A percentile compares a stretch with the other conserved stretches of the same genome.
Evolutionary conservation across 2,113 vertebrate genomes (phyloP).

Genomic region (Mungos mungo): DNA sequence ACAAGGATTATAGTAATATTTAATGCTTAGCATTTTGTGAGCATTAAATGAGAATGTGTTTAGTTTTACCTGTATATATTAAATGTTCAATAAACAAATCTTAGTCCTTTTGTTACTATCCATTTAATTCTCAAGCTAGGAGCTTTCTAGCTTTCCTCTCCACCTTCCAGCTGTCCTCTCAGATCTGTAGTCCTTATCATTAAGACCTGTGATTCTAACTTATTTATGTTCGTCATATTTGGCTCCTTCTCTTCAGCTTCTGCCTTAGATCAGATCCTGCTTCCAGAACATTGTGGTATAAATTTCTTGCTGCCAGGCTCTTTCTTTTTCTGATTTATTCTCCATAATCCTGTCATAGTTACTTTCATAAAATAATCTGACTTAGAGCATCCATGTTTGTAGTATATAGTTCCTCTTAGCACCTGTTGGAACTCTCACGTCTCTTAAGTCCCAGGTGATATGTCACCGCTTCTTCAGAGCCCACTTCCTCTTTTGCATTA

Average conservation of each 20-base stretch:
- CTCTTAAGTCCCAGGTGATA: neutral
- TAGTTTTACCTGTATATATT: neutral
- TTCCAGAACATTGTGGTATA: neutral
- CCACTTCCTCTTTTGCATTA: neutral
- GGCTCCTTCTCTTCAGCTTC: neutral
- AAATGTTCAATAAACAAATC: neutral
- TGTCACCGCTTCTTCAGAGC: neutral
- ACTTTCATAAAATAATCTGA: neutral
- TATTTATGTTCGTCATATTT: neutral
- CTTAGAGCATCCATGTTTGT: neutral
- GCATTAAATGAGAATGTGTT: neutral
- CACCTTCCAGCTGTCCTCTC: neutral
- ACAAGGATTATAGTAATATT: neutral
- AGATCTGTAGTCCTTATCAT: neutral
- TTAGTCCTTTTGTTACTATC: neutral
- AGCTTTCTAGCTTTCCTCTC: neutral
- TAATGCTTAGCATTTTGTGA: slow-evolving; percentile 7
- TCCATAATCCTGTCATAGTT: neutral
- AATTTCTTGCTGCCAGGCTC: neutral
- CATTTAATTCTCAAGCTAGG: slow-evolving; percentile 1
- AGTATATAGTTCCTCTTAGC: neutral
- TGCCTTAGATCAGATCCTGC: neutral
- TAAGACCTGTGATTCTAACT: neutral
- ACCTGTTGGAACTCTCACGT: neutral
- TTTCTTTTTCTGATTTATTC: neutral